phyloP scores from a whole-genome alignment of 2,888 invertebrate genomes.

The Hylaea fasciaria region DNA sequence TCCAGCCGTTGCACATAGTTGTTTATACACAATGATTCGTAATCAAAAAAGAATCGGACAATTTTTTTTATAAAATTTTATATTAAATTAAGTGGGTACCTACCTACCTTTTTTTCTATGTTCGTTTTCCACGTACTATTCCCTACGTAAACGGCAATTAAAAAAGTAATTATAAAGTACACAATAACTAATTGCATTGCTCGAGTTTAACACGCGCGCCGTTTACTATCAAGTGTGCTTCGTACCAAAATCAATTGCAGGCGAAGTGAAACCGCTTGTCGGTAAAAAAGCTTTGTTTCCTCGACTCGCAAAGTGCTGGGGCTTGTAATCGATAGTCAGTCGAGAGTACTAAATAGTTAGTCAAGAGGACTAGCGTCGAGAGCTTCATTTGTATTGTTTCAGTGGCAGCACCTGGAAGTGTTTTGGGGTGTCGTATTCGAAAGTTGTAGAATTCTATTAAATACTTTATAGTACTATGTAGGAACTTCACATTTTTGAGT shows the following conservation, averaged over 20 bases:
- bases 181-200: constrained; percentile 29
- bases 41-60: no score
- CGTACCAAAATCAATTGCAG: constrained; percentile 27
- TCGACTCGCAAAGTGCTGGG: constrained; percentile 22
- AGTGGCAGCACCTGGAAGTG: constrained; percentile 31
- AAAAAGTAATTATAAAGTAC: neutral
- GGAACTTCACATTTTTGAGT: neutral
- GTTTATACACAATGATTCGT: no score
- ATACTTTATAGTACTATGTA: neutral
- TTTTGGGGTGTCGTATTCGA: neutral
- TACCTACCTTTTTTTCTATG: no score
- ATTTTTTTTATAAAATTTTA: no score
- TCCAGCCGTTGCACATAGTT: no score
- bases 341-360: constrained; percentile 44
- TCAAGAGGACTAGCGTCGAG: constrained; percentile 18
- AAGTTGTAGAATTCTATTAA: neutral
- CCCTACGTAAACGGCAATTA: neutral
- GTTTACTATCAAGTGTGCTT: constrained; percentile 37
- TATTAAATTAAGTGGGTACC: no score
- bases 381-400: constrained; percentile 25
- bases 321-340: constrained; percentile 50
- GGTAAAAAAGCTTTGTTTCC: constrained; percentile 31
- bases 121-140: no score
- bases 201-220: constrained; percentile 31
- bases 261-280: constrained; percentile 20